Base-by-base conservation (phyloP, 1,140 invertebrate genomes). In the Drosophila sucinea region DNA sequence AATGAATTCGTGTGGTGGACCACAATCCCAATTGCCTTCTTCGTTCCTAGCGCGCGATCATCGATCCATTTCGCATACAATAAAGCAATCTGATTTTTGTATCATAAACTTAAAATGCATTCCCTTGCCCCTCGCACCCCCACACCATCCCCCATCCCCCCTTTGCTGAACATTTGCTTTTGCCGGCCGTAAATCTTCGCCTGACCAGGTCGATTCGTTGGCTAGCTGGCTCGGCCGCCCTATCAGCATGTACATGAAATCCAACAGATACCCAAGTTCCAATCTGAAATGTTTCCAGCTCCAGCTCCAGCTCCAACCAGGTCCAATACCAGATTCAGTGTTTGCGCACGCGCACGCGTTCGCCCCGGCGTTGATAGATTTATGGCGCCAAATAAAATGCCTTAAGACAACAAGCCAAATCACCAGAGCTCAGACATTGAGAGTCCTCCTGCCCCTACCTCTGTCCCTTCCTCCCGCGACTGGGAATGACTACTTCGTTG, bases 321-420 rank as follows among this genome's bases (percentile, higher is more conserved):
- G 17, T 29, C 23, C 25, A 2, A 8, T 25, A 30, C 30, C 41
- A 11, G 33, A 40, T 25, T 57, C 81, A 70, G 73, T 83, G 80
- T 89, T 84, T 89, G 84, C 84, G 84, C 84, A 89, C 77, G 81
- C 85, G 84, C 84, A 87, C 84, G 82, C 81, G 84, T 83, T 80
- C 73, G 66, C 23, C 6, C 51, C 72, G 57, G 57, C 75, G 79
- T 81, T 91, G 90, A 91, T 91, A 91, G 90, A 91, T 91, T 91
- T 91, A 91, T 91, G 90, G 90, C 90, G 90, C 90, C 90, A 91
- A 91, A 91, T 91, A 90, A 91, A 90, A 86, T 89, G 85, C 84
- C 81, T 73, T 77, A 73, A 81, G 85, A 89, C 84, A 87, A 81
- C 64, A 73, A 67, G 62, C 73, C 70, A 84, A 87, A 89, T 87